A percentile compares a stretch with the other conserved stretches of the same genome.
These are phyloP conservation scores for Chaetodon trifasciatus DNA, from an alignment of 2,797 vertebrate species.

Conservation along the genomic window DNA sequence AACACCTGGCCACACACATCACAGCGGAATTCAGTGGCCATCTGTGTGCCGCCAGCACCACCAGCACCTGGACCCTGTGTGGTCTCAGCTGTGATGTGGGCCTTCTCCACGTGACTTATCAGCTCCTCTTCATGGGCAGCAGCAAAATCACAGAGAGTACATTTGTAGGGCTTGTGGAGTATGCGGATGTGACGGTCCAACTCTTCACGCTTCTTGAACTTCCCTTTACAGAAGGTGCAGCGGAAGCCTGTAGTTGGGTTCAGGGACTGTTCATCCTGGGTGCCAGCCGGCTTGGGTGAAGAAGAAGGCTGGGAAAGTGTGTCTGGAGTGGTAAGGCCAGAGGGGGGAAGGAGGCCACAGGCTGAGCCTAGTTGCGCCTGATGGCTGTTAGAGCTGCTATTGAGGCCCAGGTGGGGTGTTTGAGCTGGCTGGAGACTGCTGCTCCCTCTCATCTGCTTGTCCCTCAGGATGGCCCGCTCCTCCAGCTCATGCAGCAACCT, in stretches of 20 bases:
- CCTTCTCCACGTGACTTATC: conserved; percentile 98
- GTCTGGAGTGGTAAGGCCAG: conserved; percentile 89
- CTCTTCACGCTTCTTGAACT: conserved; percentile 98
- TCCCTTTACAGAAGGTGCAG: conserved; percentile 99
- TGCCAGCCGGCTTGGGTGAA: conserved; percentile 91
- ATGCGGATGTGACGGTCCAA: conserved; percentile 97
- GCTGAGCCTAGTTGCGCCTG: conserved; percentile 90
- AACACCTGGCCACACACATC: conserved; percentile 98
- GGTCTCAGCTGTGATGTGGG: conserved; percentile 96
- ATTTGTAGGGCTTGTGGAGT: conserved; percentile 99
- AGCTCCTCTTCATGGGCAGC: conserved; percentile 98
- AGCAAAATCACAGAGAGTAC: conserved; percentile 97
- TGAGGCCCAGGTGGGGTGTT: conserved; percentile 81
- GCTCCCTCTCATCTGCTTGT: conserved; percentile 96
- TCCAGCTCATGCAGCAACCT: conserved; percentile 96
- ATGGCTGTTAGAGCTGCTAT: conserved; percentile 79
- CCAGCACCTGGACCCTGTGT: conserved; percentile 91
- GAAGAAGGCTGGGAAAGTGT: conserved; percentile 89
- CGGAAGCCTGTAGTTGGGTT: conserved; percentile 92
- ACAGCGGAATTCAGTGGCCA: conserved; percentile 94
- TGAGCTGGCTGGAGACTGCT: conserved; percentile 88
- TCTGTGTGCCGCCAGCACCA: conserved; percentile 85
- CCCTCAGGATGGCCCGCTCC: conserved; percentile 96
- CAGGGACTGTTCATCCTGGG: conserved; percentile 91
- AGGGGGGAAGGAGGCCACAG: conserved; percentile 89